These are phyloP conservation scores for Gibbula magus DNA, from an alignment of 2,888 invertebrate genomes.

Conservation along the genomic window DNA sequence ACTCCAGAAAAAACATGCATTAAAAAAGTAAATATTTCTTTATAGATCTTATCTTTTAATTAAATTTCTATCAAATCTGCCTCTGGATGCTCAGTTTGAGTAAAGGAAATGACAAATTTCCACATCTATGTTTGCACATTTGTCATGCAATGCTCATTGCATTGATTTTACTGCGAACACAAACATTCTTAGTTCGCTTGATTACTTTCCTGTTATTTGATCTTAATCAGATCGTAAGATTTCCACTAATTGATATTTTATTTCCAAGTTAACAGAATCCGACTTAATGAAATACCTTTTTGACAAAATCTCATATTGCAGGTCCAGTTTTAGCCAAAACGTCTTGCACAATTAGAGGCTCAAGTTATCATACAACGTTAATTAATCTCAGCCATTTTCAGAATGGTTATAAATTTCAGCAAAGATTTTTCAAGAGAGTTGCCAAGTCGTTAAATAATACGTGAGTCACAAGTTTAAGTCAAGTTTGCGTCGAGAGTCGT, in stretches of 20 bases:
- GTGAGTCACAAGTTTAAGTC: not conserved
- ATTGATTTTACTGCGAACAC: too few species aligned
- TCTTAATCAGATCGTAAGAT: not conserved
- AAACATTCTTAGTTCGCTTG: too few species aligned
- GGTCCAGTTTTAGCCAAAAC: not conserved
- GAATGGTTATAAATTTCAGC: not conserved
- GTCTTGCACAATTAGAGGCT: not conserved
- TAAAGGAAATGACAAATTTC: too few species aligned
- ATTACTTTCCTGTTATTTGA: constrained; percentile 9
- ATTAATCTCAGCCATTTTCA: not conserved
- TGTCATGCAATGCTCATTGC: too few species aligned
- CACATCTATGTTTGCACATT: too few species aligned
- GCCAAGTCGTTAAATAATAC: constrained; percentile 5
- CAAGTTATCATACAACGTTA: not conserved
- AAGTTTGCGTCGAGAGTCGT: not conserved
- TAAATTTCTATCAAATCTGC: too few species aligned
- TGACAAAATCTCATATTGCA: not conserved
- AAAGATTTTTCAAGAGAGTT: not conserved
- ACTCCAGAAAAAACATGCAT: too few species aligned
- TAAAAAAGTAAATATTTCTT: too few species aligned
- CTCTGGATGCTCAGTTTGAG: too few species aligned
- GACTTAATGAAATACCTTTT: not conserved
- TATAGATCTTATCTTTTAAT: too few species aligned
- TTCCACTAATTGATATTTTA: not conserved
- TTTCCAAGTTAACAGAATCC: not conserved